A percentile compares a stretch with the other conserved stretches of the same genome.
phyloP scores from a whole-genome alignment of 2,888 invertebrate species.

The Barypeithes pellucidus region DNA sequence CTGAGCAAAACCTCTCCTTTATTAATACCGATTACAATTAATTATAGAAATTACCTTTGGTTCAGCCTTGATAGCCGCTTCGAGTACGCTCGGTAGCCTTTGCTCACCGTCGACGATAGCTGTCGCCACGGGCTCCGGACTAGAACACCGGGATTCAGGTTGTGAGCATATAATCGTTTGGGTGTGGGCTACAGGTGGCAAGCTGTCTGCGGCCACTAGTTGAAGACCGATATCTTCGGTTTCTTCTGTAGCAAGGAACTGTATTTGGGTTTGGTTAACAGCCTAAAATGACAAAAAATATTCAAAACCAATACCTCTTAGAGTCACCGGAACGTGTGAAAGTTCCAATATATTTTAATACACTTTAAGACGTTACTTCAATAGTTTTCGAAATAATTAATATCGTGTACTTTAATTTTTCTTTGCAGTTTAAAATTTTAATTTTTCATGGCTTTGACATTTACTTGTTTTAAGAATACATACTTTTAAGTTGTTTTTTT shows the following conservation, averaged over 20 bases:
- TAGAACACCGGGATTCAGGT: constrained; percentile 69
- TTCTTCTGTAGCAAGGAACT: constrained; percentile 61
- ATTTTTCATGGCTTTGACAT: no score
- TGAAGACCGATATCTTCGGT: constrained; percentile 72
- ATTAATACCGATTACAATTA: no score
- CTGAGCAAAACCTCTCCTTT: no score
- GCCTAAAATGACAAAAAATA: constrained; percentile 25
- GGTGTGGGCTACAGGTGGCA: constrained; percentile 77
- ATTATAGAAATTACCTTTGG: constrained; percentile 73
- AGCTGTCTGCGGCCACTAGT: constrained; percentile 72
- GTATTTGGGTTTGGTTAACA: constrained; percentile 44
- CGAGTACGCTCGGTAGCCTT: constrained; percentile 81
- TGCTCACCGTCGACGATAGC: constrained; percentile 74
- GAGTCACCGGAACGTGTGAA: no score
- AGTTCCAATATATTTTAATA: no score
- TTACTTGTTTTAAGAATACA: no score
- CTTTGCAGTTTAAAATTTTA: no score
- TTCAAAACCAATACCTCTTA: not conserved
- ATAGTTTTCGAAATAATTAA: no score
- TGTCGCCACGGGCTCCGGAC: constrained; percentile 72
- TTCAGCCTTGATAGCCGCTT: constrained; percentile 90
- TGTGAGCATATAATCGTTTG: constrained; percentile 77
- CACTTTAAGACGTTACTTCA: no score
- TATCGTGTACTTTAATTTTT: no score
- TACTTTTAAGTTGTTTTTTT: no score